These are phyloP conservation scores for Aphidius gifuensis DNA, from an alignment of 1,140 invertebrate species.

Conservation along the genomic window DNA sequence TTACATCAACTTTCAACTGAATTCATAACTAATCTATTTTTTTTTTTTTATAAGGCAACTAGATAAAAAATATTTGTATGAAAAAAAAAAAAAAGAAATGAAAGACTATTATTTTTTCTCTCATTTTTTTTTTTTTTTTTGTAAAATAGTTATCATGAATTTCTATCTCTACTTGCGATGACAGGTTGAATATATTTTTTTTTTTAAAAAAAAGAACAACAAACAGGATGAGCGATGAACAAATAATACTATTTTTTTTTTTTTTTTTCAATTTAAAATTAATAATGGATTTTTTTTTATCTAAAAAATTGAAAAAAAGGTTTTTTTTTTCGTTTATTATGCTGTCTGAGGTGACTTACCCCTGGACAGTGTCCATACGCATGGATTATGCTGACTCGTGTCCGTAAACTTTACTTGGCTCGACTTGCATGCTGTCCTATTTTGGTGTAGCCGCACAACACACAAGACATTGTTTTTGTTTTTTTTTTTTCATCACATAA, in stretches of 20 bases:
- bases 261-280: neutral
- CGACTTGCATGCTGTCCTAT: slow-evolving; percentile 57
- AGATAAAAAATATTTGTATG: too few species aligned
- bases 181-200: neutral
- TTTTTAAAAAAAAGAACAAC: too few species aligned
- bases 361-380: slow-evolving; percentile 54
- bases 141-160: slow-evolving; percentile 2
- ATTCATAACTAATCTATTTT: neutral
- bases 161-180: slow-evolving; percentile 12
- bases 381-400: slow-evolving; percentile 52
- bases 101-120: too few species aligned
- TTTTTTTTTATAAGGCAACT: neutral
- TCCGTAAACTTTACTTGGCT: slow-evolving; percentile 56
- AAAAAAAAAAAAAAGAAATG: too few species aligned
- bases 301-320: too few species aligned
- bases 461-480: slow-evolving; percentile 44
- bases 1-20: too few species aligned
- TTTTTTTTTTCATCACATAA: slow-evolving; percentile 29
- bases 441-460: slow-evolving; percentile 51
- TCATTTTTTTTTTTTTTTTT: slow-evolving; percentile 2
- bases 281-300: neutral
- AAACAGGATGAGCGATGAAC: too few species aligned
- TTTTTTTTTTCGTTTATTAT: slow-evolving; percentile 23
- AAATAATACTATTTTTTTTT: neutral
- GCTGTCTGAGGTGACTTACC: slow-evolving; percentile 54